Conservation (phyloP, 2,113 vertebrate genomes). For the Barnardius zonarius region DNA sequence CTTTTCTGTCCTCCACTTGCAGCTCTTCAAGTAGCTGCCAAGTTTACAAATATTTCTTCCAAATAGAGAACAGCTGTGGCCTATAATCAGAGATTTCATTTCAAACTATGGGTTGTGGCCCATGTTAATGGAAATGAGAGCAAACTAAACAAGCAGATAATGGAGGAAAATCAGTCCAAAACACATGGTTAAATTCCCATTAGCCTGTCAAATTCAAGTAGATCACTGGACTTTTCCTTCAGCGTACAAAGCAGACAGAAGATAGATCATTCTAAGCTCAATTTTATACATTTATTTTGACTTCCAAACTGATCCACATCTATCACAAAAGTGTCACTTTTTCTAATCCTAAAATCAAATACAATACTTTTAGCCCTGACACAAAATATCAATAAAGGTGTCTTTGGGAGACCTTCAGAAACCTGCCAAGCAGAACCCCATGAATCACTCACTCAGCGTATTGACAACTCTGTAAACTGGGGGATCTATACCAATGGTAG, state of each 20-base stretch:
- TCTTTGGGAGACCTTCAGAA: neutral
- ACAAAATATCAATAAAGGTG: neutral
- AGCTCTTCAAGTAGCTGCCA: conserved; percentile 39
- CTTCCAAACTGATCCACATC: neutral
- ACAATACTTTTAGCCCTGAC: neutral
- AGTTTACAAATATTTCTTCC: conserved; percentile 55
- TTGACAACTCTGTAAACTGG: neutral
- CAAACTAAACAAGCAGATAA: conserved; percentile 12
- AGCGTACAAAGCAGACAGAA: neutral
- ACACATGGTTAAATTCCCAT: neutral
- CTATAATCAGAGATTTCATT: conserved; percentile 52
- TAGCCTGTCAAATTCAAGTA: conserved; percentile 18
- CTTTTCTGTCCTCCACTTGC: neutral
- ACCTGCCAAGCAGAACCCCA: neutral
- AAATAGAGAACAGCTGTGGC: conserved; percentile 31
- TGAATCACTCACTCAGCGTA: neutral
- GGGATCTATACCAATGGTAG: neutral
- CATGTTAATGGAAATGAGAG: neutral
- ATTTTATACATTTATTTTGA: neutral
- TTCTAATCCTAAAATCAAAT: neutral
- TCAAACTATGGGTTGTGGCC: neutral
- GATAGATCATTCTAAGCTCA: neutral
- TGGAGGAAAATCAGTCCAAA: neutral
- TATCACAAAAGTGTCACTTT: neutral
- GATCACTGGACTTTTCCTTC: neutral